Conservation (phyloP, 2,797 vertebrate genomes). For the Pseudomugil gertrudae region DNA sequence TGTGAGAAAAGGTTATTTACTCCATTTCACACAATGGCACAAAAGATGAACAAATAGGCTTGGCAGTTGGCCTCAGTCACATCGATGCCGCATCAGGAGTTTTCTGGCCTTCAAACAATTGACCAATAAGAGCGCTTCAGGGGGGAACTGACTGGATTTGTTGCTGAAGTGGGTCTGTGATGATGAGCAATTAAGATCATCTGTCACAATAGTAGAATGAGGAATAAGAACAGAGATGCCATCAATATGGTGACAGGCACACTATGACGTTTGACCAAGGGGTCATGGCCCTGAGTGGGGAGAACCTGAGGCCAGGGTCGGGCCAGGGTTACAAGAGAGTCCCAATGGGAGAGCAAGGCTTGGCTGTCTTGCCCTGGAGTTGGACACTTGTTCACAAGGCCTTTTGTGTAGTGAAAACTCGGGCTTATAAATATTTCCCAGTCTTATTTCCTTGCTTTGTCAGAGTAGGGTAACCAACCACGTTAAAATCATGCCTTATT, state of each 20-base stretch:
- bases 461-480: conserved; percentile 29
- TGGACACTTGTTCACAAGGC: conserved; percentile 52
- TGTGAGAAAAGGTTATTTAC: conserved; percentile 43
- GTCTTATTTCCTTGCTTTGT: conserved; percentile 48
- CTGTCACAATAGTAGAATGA: conserved; percentile 61
- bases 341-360: conserved; percentile 58
- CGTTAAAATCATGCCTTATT: conserved; percentile 23
- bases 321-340: conserved; percentile 57
- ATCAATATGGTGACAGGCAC: conserved; percentile 70
- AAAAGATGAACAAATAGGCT: conserved; percentile 48
- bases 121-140: conserved; percentile 9
- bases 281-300: conserved; percentile 55
- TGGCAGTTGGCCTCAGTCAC: conserved; percentile 37
- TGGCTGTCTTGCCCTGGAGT: conserved; percentile 10
- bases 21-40: conserved; percentile 38
- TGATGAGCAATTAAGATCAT: conserved; percentile 72
- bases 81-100: conserved; percentile 23
- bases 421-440: conserved; percentile 46
- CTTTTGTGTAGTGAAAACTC: conserved; percentile 36
- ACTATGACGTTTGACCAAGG: conserved; percentile 64
- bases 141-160: conserved; percentile 38
- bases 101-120: background rate
- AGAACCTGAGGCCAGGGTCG: conserved; percentile 60
- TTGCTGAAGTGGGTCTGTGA: conserved; percentile 44
- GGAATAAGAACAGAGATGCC: conserved; percentile 36